Conservation (phyloP, 1,140 invertebrate genomes). For the Lepidotrigona ventralis region DNA sequence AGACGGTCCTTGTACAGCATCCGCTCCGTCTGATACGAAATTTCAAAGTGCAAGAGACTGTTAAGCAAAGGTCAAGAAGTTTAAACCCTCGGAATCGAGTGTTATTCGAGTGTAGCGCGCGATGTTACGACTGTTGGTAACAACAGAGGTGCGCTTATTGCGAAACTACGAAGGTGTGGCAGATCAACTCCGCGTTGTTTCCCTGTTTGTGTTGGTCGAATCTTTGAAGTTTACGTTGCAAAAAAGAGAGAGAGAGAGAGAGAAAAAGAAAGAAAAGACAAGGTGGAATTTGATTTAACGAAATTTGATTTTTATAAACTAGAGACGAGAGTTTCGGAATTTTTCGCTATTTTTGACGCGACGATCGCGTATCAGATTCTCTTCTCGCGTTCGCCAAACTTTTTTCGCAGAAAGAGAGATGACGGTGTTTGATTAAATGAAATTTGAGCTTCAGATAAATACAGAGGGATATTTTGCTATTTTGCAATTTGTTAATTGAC, state of each 20-base stretch:
- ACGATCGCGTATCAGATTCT: neutral
- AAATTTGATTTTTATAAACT: neutral
- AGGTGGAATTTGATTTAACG: no score
- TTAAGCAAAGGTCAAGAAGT: slow-evolving; percentile 9
- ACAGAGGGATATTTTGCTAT: no score
- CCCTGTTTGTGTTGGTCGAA: neutral
- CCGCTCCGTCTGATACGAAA: no score
- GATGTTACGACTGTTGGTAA: neutral
- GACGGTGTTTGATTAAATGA: no score
- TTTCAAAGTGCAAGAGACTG: neutral
- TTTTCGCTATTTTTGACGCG: neutral
- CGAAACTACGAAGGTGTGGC: neutral
- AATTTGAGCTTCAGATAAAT: no score
- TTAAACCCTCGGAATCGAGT: neutral
- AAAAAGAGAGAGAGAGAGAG: no score
- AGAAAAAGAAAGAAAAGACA: no score
- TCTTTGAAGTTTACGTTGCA: neutral
- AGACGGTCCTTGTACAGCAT: neutral
- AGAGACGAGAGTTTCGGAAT: neutral
- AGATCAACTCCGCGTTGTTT: neutral
- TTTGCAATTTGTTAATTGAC: no score
- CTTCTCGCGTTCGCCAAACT: neutral
- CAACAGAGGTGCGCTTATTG: neutral
- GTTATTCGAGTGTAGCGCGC: neutral
- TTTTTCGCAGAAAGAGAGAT: neutral